Base-by-base conservation (phyloP, 2,113 vertebrate genomes). In the Colius striatus region DNA sequence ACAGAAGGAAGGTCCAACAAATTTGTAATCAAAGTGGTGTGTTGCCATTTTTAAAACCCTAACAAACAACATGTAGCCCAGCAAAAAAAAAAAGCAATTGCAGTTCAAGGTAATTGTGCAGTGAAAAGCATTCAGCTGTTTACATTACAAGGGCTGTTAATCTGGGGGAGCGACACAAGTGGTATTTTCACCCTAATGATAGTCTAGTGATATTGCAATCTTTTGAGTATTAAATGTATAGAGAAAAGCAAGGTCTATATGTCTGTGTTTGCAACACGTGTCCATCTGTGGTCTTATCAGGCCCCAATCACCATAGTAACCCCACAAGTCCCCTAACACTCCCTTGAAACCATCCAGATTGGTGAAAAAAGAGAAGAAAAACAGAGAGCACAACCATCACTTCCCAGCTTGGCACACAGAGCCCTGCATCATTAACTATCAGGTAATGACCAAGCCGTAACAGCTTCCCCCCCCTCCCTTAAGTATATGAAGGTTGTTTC, bases 351-450 rank as follows among this genome's bases (percentile, higher is more conserved):
- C 48, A 53, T 57, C 51, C 63, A 67, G 63, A 36, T n/a, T n/a
- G 87, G 68, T 13, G 73, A 65, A 87, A 93, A 80, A 74, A 60
- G 22, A 16, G 17, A 34, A 60, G 30, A 34, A 34, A n/a, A 61
- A 30, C 25, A 61, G 63, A 47, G 22, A 65, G 23, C 50, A 54
- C 22, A 67, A 36, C 74, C 73, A 41, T 63, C 1, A 2, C 62
- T 91, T 80, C 65, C 50, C 84, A 72, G 81, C 53, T 50, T 10
- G 23, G 75, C 57, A 93, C 63, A 10, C 26, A 60, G 45, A 77
- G 65, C 54, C 66, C 60, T 62, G 91, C 89, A 89, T 96, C 92
- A 90, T 96, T 97, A 97, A 84, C 47, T 90, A 78, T 65, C 90
- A 97, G 92, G 81, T 95, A 97, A 97, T 81, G 74, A 92, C 77